Base-by-base conservation (phyloP, 2,797 vertebrate genomes). In the Anguilla pacifica region DNA sequence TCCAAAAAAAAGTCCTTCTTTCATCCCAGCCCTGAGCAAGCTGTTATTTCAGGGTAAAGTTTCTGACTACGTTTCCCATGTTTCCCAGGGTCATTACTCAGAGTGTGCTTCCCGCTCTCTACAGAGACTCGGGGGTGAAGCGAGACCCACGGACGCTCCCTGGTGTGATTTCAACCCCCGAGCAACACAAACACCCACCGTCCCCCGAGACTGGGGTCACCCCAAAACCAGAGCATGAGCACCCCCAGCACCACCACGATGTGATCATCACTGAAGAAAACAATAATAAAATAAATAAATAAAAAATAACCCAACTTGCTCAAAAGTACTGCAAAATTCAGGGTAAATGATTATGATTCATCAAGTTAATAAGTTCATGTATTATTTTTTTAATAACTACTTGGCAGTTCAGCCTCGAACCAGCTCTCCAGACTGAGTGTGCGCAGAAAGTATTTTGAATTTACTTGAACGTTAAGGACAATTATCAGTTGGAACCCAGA, bases 41-140 rank as follows among this genome's bases (percentile, higher is more conserved):
- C 91, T 92, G 92, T 94, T 95, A 94, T 94, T 94, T 91, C 92
- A 93, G 91, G 81, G 91, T 88, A 90, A 93, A 92, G 93, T 93
- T 94, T 92, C 22, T 43, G 83, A 43, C 55, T 86, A 81, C 6
- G 82, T 90, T 84, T 84, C 70, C 77, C 19, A 7, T 46, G 39
- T 46, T 46, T 49, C 6, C 22, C 43, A 9, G 6, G 74, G 35
- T 11, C 74, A 19, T 79, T 15, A 19, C 15, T 79, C 74, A 79
- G 74, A 39, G 74, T 79, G 15, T 11, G 35, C 5, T 92, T 94
- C 88, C 92, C 90, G 89, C 13, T 86, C 88, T 87, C 92, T 49
- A 79, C 86, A 93, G 86, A 93, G 91, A 31, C 31, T 90, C 87
- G 87, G 91, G 72, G 15, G 84, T 86, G 87, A 89, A 89, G 91